Evolutionary conservation across 2,888 invertebrate genomes (phyloP), one percentile per base, ranked within the genome.

Genomic region (Meliscaeva auricollis): DNA sequence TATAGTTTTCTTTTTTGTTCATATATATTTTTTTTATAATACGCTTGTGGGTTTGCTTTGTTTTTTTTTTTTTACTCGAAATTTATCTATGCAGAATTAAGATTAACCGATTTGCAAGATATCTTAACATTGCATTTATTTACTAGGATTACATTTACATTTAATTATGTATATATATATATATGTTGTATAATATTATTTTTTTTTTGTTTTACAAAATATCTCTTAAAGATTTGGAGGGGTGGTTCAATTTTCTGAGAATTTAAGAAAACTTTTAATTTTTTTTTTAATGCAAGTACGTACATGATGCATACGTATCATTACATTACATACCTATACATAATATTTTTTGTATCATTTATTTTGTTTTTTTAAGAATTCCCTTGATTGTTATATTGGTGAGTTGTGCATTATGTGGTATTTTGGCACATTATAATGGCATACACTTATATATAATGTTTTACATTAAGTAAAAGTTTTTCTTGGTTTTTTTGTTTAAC

Each of bases 341-440:
- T 38, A 9, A 11, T 38, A 38, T 2, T 38, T 11, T 38, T 38
- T 38, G n/a, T 15, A 7, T 58, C 35, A 15, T 17, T 22, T n/a
- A n/a, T 15, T 44, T 50, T 58, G 64, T 11, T 44, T 85, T 83
- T 64, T 22, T 62, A 46, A 66, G 74, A 74, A 70, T 83, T 87
- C 83, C 76, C 83, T 87, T 87, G 84, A 78, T 78, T 77, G 75
- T 85, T 87, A 87, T 79, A 46, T 56, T 87, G 80, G 83, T 81
- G 78, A 68, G 83, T 87, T 88, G 72, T 88, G 88, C 88, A 87
- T 77, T 78, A 62, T 80, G 60, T 72, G 66, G 30, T 87, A 80
- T 87, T 58, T 87, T 87, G 77, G 79, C 87, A 88, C 87, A 84
- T 87, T 80, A 76, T 82, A 87, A 50, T 82, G 84, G 84, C 80